Base-by-base conservation (phyloP, 2,888 invertebrate genomes). In the Patella depressa region DNA sequence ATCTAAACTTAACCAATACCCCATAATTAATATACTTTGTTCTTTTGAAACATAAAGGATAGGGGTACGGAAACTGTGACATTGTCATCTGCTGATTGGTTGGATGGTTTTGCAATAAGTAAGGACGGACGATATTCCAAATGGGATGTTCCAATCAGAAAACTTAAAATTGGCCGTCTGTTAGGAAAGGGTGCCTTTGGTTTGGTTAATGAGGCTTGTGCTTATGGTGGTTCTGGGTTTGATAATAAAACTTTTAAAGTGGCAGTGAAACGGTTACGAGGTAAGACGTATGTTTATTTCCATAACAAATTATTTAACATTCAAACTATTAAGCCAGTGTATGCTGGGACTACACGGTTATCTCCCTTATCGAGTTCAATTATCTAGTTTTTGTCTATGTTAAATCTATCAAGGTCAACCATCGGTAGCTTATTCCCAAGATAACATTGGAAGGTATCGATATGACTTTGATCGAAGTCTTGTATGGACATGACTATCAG, bases 111-210 rank as follows among this genome's bases (percentile, higher is more conserved):
- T 65, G 65, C 65, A 12, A 65, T 65, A 65, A 24, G 65, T 19
- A 19, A 24, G 24, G 65, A 65, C 24, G 65, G 65, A 24, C 9
- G 24, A 14, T 65, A 65, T 65, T 65, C 65, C 14, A 24, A 19
- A 19, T 24, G 65, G 24, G 65, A 65, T 24, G 24, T 65, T 17
- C 65, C 65, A 24, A 65, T 65, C 12, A 65, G 24, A 65, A 65
- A 65, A n/a, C 24, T 65, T 24, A 65, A 65, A 15, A 65, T 82
- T 5, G 82, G 84, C 19, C 80, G 77, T n/a, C 74, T 82, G 71
- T n/a, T 85, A 19, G 85, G 85, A 2, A 79, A 80, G 15, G 85
- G 85, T 3, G 84, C 85, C 9, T 85, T 85, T 65, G 85, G 84
- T 2, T 80, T 82, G 72, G 85, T 85, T 12, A 81, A 79, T 71